These are phyloP conservation scores for Paraplagusia blochii DNA, from an alignment of 2,113 vertebrate genomes.

Conservation along the genomic window DNA sequence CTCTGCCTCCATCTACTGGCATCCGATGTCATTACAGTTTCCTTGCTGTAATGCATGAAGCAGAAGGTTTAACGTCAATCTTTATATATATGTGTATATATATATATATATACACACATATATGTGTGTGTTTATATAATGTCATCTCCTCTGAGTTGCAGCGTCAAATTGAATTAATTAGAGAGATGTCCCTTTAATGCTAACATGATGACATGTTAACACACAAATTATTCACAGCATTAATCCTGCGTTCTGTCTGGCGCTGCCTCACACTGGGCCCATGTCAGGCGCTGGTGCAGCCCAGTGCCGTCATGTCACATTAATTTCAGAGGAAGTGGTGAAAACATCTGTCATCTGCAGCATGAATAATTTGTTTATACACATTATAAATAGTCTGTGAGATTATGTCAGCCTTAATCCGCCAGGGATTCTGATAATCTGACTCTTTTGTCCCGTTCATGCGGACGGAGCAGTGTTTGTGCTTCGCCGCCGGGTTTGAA, in stretches of 20 bases:
- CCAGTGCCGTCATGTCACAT: neutral
- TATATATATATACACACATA: too few species aligned
- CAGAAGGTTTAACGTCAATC: too few species aligned
- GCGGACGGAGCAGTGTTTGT: too few species aligned
- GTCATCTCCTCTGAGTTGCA: neutral
- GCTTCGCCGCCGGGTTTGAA: neutral
- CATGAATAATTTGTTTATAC: slow-evolving; percentile 32
- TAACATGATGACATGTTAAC: slow-evolving; percentile 57
- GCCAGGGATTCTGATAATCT: neutral
- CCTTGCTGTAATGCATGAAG: too few species aligned
- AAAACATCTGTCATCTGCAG: slow-evolving; percentile 15
- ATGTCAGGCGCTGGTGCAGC: neutral
- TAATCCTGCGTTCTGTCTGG: slow-evolving; percentile 17
- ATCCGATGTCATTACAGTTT: too few species aligned
- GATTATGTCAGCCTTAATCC: slow-evolving; percentile 4
- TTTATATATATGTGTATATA: too few species aligned
- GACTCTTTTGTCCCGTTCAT: neutral
- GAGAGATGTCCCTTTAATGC: slow-evolving; percentile 61
- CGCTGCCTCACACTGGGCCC: slow-evolving; percentile 4
- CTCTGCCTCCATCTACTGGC: too few species aligned
- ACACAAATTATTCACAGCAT: slow-evolving; percentile 35
- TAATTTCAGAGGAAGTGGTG: neutral
- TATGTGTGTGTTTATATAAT: too few species aligned
- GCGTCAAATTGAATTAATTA: slow-evolving; percentile 18
- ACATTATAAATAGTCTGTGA: slow-evolving; percentile 2